Conservation (phyloP, 2,113 vertebrate species). For the Barnardius zonarius region DNA sequence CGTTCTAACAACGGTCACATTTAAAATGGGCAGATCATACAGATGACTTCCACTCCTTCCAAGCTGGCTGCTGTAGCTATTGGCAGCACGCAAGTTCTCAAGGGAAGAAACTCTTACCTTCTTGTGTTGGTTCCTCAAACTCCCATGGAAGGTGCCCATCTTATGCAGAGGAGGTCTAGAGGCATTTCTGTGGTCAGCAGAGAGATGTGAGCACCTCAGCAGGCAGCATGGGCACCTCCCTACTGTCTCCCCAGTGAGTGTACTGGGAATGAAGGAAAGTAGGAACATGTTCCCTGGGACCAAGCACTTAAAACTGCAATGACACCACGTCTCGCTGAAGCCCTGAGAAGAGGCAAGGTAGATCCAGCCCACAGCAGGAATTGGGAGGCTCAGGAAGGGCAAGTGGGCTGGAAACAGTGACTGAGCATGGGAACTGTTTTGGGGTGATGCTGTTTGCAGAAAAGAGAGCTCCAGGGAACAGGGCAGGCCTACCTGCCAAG, state of each 20-base stretch:
- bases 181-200: not conserved
- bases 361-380: not conserved
- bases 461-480: not conserved
- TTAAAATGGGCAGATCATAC: not conserved
- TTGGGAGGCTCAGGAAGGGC: not conserved
- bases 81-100: not conserved
- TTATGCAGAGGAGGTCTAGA: not conserved
- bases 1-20: not conserved
- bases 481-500: not conserved
- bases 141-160: not conserved
- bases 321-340: not conserved
- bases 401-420: not conserved
- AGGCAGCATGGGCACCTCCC: not conserved
- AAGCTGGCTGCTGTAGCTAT: not conserved
- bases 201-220: not conserved
- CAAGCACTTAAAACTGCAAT: not conserved
- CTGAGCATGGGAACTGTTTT: not conserved
- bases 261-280: not conserved
- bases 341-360: not conserved
- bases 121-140: not conserved
- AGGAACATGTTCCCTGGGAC: not conserved
- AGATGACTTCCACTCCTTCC: not conserved
- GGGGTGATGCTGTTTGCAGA: not conserved
- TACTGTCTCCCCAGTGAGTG: fast-evolving
- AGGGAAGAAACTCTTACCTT: not conserved